Percentiles rank a stretch among this genome's conserved stretches.
Evolutionary conservation across 2,888 invertebrate genomes (phyloP).

Genomic region (Diloba caeruleocephala): DNA sequence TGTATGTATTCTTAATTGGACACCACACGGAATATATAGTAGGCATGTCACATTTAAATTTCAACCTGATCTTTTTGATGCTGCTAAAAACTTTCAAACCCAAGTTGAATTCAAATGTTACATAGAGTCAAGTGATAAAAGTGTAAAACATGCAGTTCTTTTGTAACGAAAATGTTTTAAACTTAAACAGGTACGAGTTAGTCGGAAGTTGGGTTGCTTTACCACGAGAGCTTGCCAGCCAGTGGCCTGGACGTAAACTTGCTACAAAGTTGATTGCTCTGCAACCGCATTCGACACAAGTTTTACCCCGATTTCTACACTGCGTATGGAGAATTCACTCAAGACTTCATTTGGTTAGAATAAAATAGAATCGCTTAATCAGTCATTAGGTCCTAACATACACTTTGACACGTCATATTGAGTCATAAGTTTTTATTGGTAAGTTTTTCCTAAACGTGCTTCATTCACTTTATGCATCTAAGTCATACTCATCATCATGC

Average conservation of each 20-base stretch:
- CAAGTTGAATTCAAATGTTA: conserved; percentile 15
- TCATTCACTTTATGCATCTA: too few relatives aligned
- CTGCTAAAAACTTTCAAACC: too few relatives aligned
- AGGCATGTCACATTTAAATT: too few relatives aligned
- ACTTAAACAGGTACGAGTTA: conserved; percentile 58
- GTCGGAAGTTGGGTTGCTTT: conserved; percentile 49
- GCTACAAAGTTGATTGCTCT: conserved; percentile 71
- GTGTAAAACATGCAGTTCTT: conserved; percentile 31
- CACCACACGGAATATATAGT: too few relatives aligned
- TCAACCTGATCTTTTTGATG: too few relatives aligned
- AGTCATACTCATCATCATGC: too few relatives aligned
- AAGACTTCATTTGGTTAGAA: conserved; percentile 29
- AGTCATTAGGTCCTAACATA: conserved; percentile 15
- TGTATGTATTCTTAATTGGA: too few relatives aligned
- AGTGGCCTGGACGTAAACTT: conserved; percentile 60
- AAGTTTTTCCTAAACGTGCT: background rate
- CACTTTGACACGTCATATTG: conserved; percentile 11
- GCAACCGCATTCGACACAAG: conserved; percentile 64
- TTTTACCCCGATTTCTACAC: conserved; percentile 64
- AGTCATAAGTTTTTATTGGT: background rate
- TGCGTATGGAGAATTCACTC: conserved; percentile 39
- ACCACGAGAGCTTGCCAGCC: conserved; percentile 54
- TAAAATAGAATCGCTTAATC: too few relatives aligned
- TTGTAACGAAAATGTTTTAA: conserved; percentile 50
- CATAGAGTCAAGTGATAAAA: conserved; percentile 31